A percentile compares a stretch with the other conserved stretches of the same genome.
phyloP scores from a whole-genome alignment of 2,113 vertebrate species.

The Dolichallabes microphthalmus region DNA sequence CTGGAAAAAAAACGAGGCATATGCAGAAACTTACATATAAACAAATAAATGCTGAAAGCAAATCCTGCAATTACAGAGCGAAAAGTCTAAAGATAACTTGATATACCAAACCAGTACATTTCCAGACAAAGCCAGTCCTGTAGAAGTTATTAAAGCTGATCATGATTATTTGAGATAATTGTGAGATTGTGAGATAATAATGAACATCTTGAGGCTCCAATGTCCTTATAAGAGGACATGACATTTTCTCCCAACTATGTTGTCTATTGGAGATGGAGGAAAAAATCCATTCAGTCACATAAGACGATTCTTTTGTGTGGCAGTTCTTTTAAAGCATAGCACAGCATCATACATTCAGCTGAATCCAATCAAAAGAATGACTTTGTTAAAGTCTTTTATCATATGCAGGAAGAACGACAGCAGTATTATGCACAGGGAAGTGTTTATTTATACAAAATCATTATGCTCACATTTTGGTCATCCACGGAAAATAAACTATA shows the following conservation, averaged over 20 bases:
- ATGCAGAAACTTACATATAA: background rate
- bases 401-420: background rate
- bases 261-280: too few species aligned
- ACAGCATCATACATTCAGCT: background rate
- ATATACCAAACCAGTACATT: background rate
- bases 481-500: background rate
- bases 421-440: background rate
- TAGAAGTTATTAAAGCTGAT: background rate
- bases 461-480: background rate
- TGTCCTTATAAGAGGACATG: too few species aligned
- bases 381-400: background rate
- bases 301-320: too few species aligned
- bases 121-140: background rate
- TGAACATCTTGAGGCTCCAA: too few species aligned
- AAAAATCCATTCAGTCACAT: too few species aligned
- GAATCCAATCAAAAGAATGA: background rate
- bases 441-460: background rate
- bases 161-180: conserved; percentile 1
- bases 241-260: too few species aligned
- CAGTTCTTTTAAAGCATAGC: background rate
- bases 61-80: background rate
- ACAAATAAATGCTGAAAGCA: background rate
- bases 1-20: background rate
- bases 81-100: background rate
- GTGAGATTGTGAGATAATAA: background rate